These are phyloP conservation scores for Yponomeuta sedellus DNA, from an alignment of 2,888 invertebrate species.

Conservation along the genomic window DNA sequence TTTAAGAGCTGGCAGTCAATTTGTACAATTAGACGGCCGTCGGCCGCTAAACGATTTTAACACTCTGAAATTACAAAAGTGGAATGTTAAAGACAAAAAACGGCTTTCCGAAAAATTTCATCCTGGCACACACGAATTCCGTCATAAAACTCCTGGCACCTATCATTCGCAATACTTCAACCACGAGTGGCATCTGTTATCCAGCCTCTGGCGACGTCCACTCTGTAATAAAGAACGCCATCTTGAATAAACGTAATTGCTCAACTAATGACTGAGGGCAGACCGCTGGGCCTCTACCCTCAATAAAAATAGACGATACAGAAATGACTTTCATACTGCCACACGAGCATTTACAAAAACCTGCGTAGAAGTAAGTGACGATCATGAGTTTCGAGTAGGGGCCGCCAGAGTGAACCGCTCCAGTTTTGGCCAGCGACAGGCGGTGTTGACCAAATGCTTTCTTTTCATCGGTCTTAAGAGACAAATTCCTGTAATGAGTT, in stretches of 20 bases:
- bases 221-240: conserved; percentile 63
- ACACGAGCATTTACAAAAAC: background rate
- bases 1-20: background rate
- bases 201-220: conserved; percentile 45
- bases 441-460: background rate
- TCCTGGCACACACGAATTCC: background rate
- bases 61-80: background rate
- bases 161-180: conserved; percentile 9
- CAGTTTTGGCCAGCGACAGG: background rate
- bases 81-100: background rate
- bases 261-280: conserved; percentile 62
- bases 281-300: conserved; percentile 34
- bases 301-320: conserved; percentile 54
- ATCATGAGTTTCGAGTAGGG: conserved; percentile 13
- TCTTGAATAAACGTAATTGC: conserved; percentile 67
- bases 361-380: background rate
- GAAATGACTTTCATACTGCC: conserved; percentile 26
- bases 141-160: conserved; percentile 11
- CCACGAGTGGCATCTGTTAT: conserved; percentile 52
- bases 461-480: conserved; percentile 45
- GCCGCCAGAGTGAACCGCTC: background rate
- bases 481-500: background rate
- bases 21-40: background rate
- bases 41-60: background rate
- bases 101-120: background rate